These are phyloP conservation scores for Microplitis mediator DNA, from an alignment of 1,140 invertebrate genomes.

Conservation along the genomic window DNA sequence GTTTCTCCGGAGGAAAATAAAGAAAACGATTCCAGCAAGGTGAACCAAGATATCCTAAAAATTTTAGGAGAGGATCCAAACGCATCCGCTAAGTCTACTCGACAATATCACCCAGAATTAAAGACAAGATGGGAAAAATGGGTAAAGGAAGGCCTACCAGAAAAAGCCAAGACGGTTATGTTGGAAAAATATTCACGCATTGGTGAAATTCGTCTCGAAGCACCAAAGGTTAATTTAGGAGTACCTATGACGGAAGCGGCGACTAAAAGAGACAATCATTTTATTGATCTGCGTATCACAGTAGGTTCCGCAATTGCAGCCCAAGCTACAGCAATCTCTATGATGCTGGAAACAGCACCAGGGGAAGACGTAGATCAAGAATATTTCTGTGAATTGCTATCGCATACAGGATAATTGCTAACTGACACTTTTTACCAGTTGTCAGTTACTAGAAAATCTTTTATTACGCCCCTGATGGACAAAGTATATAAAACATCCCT, in stretches of 20 bases:
- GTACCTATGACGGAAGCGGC: conserved; percentile 26
- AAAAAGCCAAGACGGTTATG: conserved; percentile 25
- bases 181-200: conserved; percentile 27
- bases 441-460: conserved; percentile 16
- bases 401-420: conserved; percentile 14
- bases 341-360: neutral
- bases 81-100: neutral
- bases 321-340: conserved; percentile 8
- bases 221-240: conserved; percentile 31
- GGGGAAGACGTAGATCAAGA: conserved; percentile 13
- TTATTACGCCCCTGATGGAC: conserved; percentile 24
- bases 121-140: conserved; percentile 24
- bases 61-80: conserved; percentile 2
- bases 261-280: conserved; percentile 32
- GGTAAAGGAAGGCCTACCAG: conserved; percentile 27
- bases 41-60: neutral
- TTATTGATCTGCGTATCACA: conserved; percentile 24
- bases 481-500: conserved; percentile 18
- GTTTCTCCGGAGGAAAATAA: neutral
- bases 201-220: conserved; percentile 21
- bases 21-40: neutral
- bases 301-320: conserved; percentile 32
- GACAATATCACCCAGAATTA: neutral
- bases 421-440: conserved; percentile 16
- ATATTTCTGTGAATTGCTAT: conserved; percentile 3